Evolutionary conservation across 2,888 invertebrate species (phyloP).

Genomic region (Alloscopus bannaensis): DNA sequence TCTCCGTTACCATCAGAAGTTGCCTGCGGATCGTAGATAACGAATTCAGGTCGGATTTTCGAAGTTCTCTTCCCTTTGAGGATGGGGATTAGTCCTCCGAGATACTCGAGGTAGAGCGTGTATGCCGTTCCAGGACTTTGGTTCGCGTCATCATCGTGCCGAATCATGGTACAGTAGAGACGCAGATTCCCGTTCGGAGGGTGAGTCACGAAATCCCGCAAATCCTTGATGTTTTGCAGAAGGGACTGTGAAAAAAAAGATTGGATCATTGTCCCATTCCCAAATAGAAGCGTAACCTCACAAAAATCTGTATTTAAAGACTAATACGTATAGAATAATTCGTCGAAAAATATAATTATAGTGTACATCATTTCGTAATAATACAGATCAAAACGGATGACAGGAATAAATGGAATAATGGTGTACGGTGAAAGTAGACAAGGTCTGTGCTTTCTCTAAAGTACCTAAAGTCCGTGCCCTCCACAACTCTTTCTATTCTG

Average conservation of each 20-base stretch:
- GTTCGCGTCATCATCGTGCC: conserved; percentile 88
- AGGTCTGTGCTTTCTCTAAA: too few relatives aligned
- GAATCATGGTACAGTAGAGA: conserved; percentile 97
- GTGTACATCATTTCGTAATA: too few relatives aligned
- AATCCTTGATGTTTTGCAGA: conserved; percentile 90
- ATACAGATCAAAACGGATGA: too few relatives aligned
- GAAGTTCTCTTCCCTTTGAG: conserved; percentile 95
- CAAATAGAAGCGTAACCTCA: not conserved
- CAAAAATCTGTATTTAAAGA: too few relatives aligned
- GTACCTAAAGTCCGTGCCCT: too few relatives aligned
- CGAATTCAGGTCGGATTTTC: conserved; percentile 98
- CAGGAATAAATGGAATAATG: too few relatives aligned
- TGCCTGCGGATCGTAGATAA: conserved; percentile 93
- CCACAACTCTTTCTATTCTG: too few relatives aligned
- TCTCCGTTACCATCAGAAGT: conserved; percentile 77
- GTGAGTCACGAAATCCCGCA: conserved; percentile 94
- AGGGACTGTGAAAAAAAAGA: conserved; percentile 84
- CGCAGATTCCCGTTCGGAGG: conserved; percentile 90
- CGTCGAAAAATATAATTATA: too few relatives aligned
- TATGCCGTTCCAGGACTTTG: conserved; percentile 83
- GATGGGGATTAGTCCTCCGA: conserved; percentile 96
- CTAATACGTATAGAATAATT: too few relatives aligned
- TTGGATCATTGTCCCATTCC: not conserved
- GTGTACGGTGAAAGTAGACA: too few relatives aligned
- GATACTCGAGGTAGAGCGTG: conserved; percentile 91